Base-by-base conservation (phyloP, 1,140 invertebrate genomes). In the Papilio dardanus region DNA sequence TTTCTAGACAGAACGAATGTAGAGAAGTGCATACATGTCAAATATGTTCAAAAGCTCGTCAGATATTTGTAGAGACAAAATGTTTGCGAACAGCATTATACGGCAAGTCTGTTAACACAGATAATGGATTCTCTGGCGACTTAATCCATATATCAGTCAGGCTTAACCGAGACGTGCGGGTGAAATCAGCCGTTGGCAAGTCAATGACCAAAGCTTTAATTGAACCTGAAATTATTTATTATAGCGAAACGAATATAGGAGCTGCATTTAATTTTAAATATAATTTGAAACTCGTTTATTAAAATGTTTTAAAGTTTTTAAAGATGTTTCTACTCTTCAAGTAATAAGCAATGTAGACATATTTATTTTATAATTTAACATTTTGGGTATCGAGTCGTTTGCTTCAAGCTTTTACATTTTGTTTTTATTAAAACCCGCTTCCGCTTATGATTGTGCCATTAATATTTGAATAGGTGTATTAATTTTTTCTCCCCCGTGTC, bases 121-220 rank as follows among this genome's bases (percentile, higher is more conserved):
- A 73, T 58, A 73, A 73, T 54, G 46, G 30, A 73, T 73, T 54
- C 30, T 30, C 31, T 31, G 8, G 71, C 14, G 19, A 73, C 28
- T 73, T 73, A 73, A 73, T 73, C 71, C n/a, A 73, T 58, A 54
- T 58, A 58, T 73, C 71, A 73, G 16, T 73, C 46, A 73, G 71
- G 71, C 28, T 73, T 73, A 24, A 54, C 5, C 16, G n/a, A 71
- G 71, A 54, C 46, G 71, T 73, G 71, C 71, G 71, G 42, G 46
- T 33, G 71, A 73, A 73, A 73, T 73, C 46, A 40, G 46, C 71
- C 71, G 30, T 73, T 73, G 71, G 71, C 24, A 73, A 73, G 71
- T 54, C 46, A 54, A 58, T 58, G 71, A 54, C 42, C 46, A 73
- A 54, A 50, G 40, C 46, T 54, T 73, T 19, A 73, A 73, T 73